Evolutionary conservation across 2,888 invertebrate genomes (phyloP).

Genomic region (Pseudeuparius sepicola): DNA sequence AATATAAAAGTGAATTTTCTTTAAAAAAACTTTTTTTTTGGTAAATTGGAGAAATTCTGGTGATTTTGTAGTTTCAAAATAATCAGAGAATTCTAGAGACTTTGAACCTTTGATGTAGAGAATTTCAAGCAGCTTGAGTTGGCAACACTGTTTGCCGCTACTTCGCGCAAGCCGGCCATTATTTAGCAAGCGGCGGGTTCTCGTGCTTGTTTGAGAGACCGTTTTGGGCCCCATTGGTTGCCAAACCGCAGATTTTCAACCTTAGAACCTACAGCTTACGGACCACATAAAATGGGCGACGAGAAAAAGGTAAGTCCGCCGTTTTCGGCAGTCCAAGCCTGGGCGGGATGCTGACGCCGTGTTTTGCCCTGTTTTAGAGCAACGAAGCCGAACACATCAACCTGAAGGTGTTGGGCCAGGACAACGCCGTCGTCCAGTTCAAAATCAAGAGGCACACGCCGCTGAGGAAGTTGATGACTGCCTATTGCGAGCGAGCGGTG

Average conservation of each 20-base stretch:
- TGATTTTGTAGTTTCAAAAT: too few species aligned
- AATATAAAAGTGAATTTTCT: too few species aligned
- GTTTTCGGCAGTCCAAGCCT: conserved; percentile 12
- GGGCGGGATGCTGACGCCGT: too few species aligned
- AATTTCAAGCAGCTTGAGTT: too few species aligned
- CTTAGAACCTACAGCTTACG: not conserved
- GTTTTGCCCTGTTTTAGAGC: too few species aligned
- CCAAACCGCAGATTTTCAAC: conserved; percentile 1
- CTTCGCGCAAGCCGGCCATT: conserved; percentile 36
- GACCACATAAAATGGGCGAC: conserved; percentile 30
- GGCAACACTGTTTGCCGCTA: too few species aligned
- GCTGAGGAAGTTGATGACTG: conserved; percentile 87
- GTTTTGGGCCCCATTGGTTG: conserved; percentile 12
- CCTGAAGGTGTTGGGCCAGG: conserved; percentile 89
- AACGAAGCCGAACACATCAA: conserved; percentile 81
- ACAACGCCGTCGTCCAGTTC: conserved; percentile 91
- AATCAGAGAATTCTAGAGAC: too few species aligned
- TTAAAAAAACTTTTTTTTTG: too few species aligned
- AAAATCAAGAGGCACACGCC: conserved; percentile 96
- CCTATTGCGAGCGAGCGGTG: conserved; percentile 92
- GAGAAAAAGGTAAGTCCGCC: conserved; percentile 33
- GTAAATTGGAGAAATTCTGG: too few species aligned
- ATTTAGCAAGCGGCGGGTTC: conserved; percentile 27
- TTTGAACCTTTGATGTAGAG: too few species aligned
- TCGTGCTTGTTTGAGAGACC: conserved; percentile 24